Evolutionary conservation across 2,797 vertebrate genomes (phyloP), one percentile per base, ranked within the genome.

Genomic region (Anguilla obscura): DNA sequence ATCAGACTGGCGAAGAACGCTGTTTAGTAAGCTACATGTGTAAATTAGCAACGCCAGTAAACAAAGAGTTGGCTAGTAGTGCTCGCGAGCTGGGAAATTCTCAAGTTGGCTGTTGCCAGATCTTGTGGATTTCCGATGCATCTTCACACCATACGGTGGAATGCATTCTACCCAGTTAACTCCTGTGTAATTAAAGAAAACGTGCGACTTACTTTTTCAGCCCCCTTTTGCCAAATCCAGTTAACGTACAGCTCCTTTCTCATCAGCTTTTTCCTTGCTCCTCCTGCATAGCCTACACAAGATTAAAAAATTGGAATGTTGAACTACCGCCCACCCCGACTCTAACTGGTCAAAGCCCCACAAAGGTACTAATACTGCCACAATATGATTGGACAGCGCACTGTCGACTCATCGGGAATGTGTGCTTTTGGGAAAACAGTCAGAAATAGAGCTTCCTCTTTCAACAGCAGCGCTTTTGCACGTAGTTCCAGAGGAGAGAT

Each of bases 181-280:
- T 48, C 40, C 24, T 50, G 21, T 12, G 45, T 9, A 50, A 50
- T 27, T 48, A 4, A 82, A 21, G 2, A 48, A 79, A 74, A 58
- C 30, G 18, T 45, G 33, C 50, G 18, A 54, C 83, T 88, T 74
- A 88, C 87, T 63, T 74, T 76, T 71, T 45, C 52, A 21, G 69
- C 33, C 80, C 58, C 79, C n/a, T 63, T 84, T 52, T 8, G 14
- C 63, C 9, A 85, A 85, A 85, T 88, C 84, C 87, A 69, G 83
- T 52, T 40, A 66, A 40, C 66, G 50, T 85, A 83, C 83, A 85
- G 83, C 87, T 88, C 83, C 58, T 66, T 45, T 50, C 52, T 85
- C 87, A 85, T 88, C 87, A 85, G 24, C 60, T 63, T 85, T 63
- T 85, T 58, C 63, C 87, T 88, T 58, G n/a, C 87, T 74, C 48